Base-by-base conservation (phyloP, 2,888 invertebrate genomes). In the Caenorhabditis sp. region DNA sequence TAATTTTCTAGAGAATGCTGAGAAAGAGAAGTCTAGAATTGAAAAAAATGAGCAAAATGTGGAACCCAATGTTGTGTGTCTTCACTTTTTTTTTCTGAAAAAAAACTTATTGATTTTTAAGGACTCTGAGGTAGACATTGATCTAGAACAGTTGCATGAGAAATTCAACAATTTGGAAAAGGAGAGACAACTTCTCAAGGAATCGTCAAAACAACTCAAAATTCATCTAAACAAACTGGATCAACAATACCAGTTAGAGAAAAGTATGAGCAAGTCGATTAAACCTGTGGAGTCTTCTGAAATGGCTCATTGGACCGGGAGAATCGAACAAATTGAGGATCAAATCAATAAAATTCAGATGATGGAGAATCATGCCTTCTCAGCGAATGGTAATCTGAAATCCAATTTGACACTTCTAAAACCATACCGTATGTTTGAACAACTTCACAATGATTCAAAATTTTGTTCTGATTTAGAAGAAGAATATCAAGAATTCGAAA, bases 401-500 rank as follows among this genome's bases (percentile, higher is more conserved):
- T 59, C 36, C 1, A 61, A 74, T 57, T 64, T 74, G 21, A 69
- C 74, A 17, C 55, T 74, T 24, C 23, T 74, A 23, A 74, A 74
- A 31, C 74, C 74, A 26, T 74, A 74, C 23, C 69, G 74, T 63
- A 60, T 51, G 10, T 26, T 55, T 36, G 26, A 31, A 31, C 5
- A 31, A 21, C 21, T 23, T 23, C 23, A n/a, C 19, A 50, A 50
- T 4, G 19, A 1, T n/a, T 36, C 19, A n/a, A 31, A 58, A 36
- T 55, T 66, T 66, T n/a, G n/a, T n/a, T n/a, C n/a, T n/a, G n/a
- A n/a, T n/a, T 12, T 54, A 74, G 74, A 74, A 31, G 60, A 66
- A 21, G 74, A 74, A 55, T 74, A 74, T 36, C 62, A 66, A 54
- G 66, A 74, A 31, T 74, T 74, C 17, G 74, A 74, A 19, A 57